These are phyloP conservation scores for Sinonovacula constricta DNA, from an alignment of 1,140 invertebrate genomes.

Conservation along the genomic window DNA sequence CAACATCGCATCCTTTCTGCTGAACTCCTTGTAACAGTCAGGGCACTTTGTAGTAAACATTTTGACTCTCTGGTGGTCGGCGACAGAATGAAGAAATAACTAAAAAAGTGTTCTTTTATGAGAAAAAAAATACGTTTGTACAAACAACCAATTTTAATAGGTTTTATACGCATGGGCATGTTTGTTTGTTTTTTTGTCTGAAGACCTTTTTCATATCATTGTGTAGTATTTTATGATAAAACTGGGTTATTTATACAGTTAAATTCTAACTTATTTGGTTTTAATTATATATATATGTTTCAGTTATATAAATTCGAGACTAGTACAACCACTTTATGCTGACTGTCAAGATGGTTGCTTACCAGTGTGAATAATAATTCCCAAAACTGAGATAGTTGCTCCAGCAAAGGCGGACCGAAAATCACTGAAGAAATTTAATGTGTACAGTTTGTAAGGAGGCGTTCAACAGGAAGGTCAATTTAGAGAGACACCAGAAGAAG, in stretches of 20 bases:
- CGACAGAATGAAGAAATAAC: not conserved
- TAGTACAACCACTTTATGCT: conserved; percentile 1
- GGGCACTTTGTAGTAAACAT: not conserved
- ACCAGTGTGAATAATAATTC: conserved; percentile 9
- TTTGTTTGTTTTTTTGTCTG: conserved; percentile 3
- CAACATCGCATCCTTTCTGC: too few relatives aligned
- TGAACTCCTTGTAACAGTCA: too few relatives aligned
- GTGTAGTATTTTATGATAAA: not conserved
- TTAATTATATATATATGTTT: not conserved
- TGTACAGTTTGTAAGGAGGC: not conserved
- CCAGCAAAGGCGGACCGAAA: conserved; percentile 7
- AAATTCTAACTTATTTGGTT: not conserved
- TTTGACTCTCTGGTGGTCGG: conserved; percentile 27
- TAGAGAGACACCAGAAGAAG: not conserved
- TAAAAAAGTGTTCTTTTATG: not conserved
- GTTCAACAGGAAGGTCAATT: conserved; percentile 1
- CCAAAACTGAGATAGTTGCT: conserved; percentile 12
- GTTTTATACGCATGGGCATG: not conserved
- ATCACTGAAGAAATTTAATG: conserved; percentile 2
- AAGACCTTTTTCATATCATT: not conserved
- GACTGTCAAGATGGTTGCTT: conserved; percentile 11
- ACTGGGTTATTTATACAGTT: not conserved
- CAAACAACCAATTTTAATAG: not conserved
- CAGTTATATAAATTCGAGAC: conserved; percentile 12
- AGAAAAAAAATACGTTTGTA: not conserved